Conservation (phyloP, 2,113 vertebrate species). For the Tiliqua scincoides region DNA sequence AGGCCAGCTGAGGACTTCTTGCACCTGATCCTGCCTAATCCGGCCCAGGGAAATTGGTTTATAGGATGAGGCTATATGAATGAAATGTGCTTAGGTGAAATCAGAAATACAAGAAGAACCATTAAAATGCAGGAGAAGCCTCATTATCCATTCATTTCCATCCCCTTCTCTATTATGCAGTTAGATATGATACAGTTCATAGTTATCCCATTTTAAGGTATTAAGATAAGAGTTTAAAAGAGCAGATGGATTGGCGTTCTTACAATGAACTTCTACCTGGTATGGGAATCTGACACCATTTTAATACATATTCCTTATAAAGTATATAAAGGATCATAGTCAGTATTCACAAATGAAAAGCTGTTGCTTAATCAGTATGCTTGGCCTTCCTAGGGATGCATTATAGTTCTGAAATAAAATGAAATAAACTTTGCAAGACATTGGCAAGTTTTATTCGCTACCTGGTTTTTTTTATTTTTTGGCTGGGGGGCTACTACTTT, state of each 20-base stretch:
- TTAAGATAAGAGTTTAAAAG: conserved; percentile 4
- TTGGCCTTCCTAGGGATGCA: conserved; percentile 4
- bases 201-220: background rate
- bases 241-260: conserved; percentile 14
- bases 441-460: conserved; percentile 15
- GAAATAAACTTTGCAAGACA: conserved; percentile 10
- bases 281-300: conserved; percentile 3
- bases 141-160: conserved; percentile 3
- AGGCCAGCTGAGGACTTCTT: background rate
- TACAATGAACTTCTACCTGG: background rate
- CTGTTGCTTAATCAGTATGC: conserved; percentile 49
- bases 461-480: background rate
- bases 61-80: conserved; percentile 18
- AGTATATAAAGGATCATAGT: conserved; percentile 10
- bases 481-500: background rate
- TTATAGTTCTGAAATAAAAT: conserved; percentile 54
- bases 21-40: background rate
- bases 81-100: background rate
- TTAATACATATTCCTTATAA: background rate
- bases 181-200: background rate
- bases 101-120: background rate
- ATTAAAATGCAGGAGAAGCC: conserved; percentile 11
- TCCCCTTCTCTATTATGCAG: conserved; percentile 9
- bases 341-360: conserved; percentile 17
- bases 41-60: background rate